Evolutionary conservation across 23 tunicate species (phyloP), one percentile per base, ranked within the genome.

Genomic region (Ciona savignyi): DNA sequence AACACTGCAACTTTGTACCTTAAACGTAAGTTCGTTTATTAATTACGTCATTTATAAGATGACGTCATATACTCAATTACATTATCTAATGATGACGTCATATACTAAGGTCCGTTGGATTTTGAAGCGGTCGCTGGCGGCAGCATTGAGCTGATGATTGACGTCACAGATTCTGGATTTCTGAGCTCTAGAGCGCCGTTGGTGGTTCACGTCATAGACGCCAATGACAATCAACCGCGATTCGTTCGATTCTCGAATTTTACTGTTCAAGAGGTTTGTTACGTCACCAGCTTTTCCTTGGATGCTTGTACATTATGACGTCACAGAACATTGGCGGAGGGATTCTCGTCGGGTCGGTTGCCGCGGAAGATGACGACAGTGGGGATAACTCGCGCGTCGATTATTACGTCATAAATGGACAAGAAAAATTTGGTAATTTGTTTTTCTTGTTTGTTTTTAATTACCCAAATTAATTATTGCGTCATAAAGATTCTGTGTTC

Each of bases 271-370:
- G 97, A 90, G 83, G 88, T 83, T 51, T 25, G 61, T 34, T 24
- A 73, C 21, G 22, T 9, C 15, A 42, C 56, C 15, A 42, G 9
- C 11, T 42, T 9, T 6, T 15, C 11, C 15, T 15, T 6, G 9
- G 56, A 42, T 42, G 56, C 15, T 9, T 42, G 15, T 42, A 15
- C 15, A 6, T 9, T 42, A 15, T 42, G 56, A 42, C 56, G 56
- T 42, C 56, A 24, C 78, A 90, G 97, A 78, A 90, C 32, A 56
- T 79, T 34, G 85, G 74, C 2, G 89, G 97, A 0, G 97, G 85
- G 20, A 66, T 65, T 3, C 19, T 65, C 20, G 67, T 90, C 33
- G 85, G 85, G 25, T 19, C 51, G 25, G 72, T 90, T 3, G 3
- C 6, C 27, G 97, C 97, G 1, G 29, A 3, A 1, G 97, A 90